These are phyloP conservation scores for Drosophila hydei DNA, from an alignment of 1,140 invertebrate genomes.

Conservation along the genomic window DNA sequence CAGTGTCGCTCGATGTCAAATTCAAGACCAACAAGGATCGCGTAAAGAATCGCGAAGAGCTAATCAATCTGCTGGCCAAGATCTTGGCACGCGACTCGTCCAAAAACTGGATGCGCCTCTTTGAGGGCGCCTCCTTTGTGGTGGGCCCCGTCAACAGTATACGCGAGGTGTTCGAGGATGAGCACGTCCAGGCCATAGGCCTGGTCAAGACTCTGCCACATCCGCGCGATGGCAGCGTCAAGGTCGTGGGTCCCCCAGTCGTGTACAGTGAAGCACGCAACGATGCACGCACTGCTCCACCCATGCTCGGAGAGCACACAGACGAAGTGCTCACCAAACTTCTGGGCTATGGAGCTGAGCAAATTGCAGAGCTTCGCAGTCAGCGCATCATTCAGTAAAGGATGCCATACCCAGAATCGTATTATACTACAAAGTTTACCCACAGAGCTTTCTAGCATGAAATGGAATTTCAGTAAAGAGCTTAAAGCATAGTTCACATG, in stretches of 20 bases:
- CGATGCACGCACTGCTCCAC: constrained; percentile 90
- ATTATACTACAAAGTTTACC: background rate
- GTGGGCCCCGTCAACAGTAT: constrained; percentile 96
- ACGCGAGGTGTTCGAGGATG: constrained; percentile 93
- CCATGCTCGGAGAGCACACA: constrained; percentile 94
- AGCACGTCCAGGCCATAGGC: constrained; percentile 90
- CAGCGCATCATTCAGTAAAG: constrained; percentile 60
- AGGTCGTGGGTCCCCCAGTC: constrained; percentile 94
- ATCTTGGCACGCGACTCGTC: constrained; percentile 89
- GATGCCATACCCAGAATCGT: too few relatives aligned
- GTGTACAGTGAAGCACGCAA: constrained; percentile 90
- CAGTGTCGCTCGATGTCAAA: constrained; percentile 87
- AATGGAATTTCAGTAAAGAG: too few relatives aligned
- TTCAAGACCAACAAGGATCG: constrained; percentile 90
- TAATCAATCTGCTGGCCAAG: constrained; percentile 87
- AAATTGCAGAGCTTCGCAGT: constrained; percentile 44
- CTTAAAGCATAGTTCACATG: too few relatives aligned
- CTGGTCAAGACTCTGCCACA: constrained; percentile 92
- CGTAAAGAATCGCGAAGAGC: constrained; percentile 90
- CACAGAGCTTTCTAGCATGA: background rate
- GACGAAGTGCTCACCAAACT: constrained; percentile 89
- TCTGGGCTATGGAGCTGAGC: constrained; percentile 86
- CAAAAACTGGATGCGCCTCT: constrained; percentile 90
- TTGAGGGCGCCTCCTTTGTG: constrained; percentile 91
- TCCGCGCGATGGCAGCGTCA: constrained; percentile 88